phyloP scores from a whole-genome alignment of 2,113 vertebrate genomes.

The Vidua chalybeata region DNA sequence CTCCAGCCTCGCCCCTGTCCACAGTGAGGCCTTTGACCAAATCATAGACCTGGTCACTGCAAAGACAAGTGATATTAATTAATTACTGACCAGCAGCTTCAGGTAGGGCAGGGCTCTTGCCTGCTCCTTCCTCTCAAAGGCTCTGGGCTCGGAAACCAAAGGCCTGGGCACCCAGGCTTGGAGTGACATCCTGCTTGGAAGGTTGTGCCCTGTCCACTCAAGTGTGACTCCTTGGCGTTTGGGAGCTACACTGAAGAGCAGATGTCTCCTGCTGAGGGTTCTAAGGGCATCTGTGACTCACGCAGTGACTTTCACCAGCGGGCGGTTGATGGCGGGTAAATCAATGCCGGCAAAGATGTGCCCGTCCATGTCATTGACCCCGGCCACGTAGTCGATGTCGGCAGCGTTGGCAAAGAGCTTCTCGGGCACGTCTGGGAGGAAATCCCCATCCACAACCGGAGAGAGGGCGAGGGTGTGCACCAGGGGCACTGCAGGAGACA shows the following conservation, averaged over 20 bases:
- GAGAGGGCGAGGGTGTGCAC: conserved; percentile 75
- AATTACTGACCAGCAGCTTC: neutral
- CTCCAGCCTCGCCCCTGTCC: conserved; percentile 70
- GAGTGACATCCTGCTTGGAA: neutral
- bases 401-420: conserved; percentile 84
- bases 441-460: conserved; percentile 88
- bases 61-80: neutral
- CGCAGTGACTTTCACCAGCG: conserved; percentile 56
- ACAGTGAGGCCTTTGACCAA: conserved; percentile 76
- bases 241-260: neutral
- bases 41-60: conserved; percentile 75
- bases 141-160: neutral
- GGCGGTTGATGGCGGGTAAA: conserved; percentile 79
- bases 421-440: conserved; percentile 82
- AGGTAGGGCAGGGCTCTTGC: neutral
- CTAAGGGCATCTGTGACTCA: conserved; percentile 55
- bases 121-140: neutral
- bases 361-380: conserved; percentile 90
- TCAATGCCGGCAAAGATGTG: conserved; percentile 83
- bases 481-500: conserved; percentile 73
- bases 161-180: neutral
- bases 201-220: neutral
- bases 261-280: neutral
- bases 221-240: neutral
- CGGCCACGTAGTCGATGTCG: conserved; percentile 84